Conservation (phyloP, 1,140 invertebrate species). For the Dendrolimus kikuchii region DNA sequence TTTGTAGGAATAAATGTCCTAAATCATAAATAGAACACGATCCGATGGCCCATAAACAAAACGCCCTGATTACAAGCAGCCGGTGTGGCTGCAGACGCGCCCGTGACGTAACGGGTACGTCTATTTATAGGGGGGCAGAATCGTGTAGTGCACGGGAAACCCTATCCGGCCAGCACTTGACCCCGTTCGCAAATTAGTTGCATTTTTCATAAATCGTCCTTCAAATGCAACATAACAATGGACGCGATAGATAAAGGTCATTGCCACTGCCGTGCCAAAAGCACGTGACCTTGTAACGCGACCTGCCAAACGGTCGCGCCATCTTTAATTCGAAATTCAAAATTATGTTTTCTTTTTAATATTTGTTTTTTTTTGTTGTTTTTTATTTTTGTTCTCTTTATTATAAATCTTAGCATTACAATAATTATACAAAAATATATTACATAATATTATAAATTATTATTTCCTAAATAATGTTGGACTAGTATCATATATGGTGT, state of each 20-base stretch:
- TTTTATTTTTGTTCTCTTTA: slow-evolving; percentile 68
- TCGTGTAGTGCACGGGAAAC: slow-evolving; percentile 36
- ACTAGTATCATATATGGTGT: slow-evolving; percentile 31
- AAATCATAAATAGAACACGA: slow-evolving; percentile 37
- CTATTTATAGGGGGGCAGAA: slow-evolving; percentile 32
- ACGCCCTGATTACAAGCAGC: slow-evolving; percentile 43
- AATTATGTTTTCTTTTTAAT: slow-evolving; percentile 36
- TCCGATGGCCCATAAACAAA: slow-evolving; percentile 56
- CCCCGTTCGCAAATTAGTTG: slow-evolving; percentile 40
- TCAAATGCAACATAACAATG: slow-evolving; percentile 27
- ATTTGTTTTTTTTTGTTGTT: slow-evolving; percentile 60
- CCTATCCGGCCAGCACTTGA: slow-evolving; percentile 56
- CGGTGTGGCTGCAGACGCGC: slow-evolving; percentile 36
- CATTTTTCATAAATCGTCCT: slow-evolving; percentile 30
- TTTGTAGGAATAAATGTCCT: slow-evolving; percentile 13
- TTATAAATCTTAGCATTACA: slow-evolving; percentile 67
- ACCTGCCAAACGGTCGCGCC: slow-evolving; percentile 11
- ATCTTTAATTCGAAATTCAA: slow-evolving; percentile 16
- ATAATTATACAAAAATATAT: slow-evolving; percentile 70
- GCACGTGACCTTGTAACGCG: slow-evolving; percentile 39
- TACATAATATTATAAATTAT: slow-evolving; percentile 30
- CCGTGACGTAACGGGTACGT: slow-evolving; percentile 37
- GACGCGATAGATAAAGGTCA: slow-evolving; percentile 46
- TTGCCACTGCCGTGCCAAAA: slow-evolving; percentile 34
- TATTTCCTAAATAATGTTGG: slow-evolving; percentile 44